Percentiles rank a stretch among this genome's conserved stretches.
Conservation (phyloP, 1,140 invertebrate species). For the Bombus affinis region DNA sequence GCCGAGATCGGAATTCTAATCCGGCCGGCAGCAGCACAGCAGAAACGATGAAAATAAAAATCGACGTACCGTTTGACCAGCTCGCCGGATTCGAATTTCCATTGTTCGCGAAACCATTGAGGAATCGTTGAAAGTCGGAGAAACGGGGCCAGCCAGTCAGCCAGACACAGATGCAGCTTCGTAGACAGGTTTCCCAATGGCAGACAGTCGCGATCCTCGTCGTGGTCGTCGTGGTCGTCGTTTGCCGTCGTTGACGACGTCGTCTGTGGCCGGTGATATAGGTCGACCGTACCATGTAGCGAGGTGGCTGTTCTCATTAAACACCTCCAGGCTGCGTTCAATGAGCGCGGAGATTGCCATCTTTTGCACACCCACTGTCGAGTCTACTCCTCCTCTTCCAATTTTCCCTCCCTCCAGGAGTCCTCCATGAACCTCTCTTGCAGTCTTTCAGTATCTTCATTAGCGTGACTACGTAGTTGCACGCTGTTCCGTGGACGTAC, state of each 20-base stretch:
- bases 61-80: conserved; percentile 39
- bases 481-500: conserved; percentile 6
- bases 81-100: conserved; percentile 51
- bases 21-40: not conserved
- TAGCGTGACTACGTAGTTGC: conserved; percentile 11
- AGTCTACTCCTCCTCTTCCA: conserved; percentile 33
- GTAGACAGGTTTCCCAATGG: conserved; percentile 20
- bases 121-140: conserved; percentile 39
- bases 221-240: not conserved
- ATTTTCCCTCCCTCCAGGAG: conserved; percentile 44
- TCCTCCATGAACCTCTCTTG: conserved; percentile 20
- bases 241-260: conserved; percentile 27
- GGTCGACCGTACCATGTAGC: conserved; percentile 57
- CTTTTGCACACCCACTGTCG: conserved; percentile 58
- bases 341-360: conserved; percentile 63
- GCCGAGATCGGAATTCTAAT: conserved; percentile 10
- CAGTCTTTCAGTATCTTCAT: conserved; percentile 35
- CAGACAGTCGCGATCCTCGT: conserved; percentile 24
- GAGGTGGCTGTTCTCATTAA: conserved; percentile 61
- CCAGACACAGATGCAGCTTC: conserved; percentile 13
- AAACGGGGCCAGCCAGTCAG: not conserved
- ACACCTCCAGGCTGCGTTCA: conserved; percentile 64
- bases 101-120: conserved; percentile 47
- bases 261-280: conserved; percentile 42
- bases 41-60: conserved; percentile 28